phyloP scores from a whole-genome alignment of 2,888 invertebrate species.

The Drosophila mimetica region DNA sequence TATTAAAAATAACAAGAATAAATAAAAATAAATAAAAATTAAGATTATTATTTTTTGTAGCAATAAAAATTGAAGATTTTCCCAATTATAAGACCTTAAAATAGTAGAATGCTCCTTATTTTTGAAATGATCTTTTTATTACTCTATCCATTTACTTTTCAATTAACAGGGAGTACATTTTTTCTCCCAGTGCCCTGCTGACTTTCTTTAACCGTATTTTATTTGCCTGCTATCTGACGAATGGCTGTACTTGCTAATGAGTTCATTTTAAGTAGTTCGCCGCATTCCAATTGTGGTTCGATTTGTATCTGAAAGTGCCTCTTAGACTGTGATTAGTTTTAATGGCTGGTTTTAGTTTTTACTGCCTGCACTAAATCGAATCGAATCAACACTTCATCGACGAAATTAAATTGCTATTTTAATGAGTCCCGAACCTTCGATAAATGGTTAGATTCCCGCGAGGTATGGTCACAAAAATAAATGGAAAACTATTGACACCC shows the following conservation, averaged over 20 bases:
- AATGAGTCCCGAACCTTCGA: conserved; percentile 51
- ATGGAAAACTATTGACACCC: conserved; percentile 69
- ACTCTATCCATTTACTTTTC: too few relatives aligned
- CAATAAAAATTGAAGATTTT: too few relatives aligned
- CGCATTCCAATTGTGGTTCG: conserved; percentile 52
- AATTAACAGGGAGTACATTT: neutral
- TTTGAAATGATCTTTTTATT: too few relatives aligned
- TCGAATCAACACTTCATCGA: conserved; percentile 51
- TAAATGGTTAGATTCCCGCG: conserved; percentile 14
- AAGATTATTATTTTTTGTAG: too few relatives aligned
- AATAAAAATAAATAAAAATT: too few relatives aligned
- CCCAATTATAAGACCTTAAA: too few relatives aligned
- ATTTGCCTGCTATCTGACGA: conserved; percentile 37
- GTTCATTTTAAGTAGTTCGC: conserved; percentile 72
- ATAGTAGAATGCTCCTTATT: too few relatives aligned
- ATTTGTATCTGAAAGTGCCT: conserved; percentile 74
- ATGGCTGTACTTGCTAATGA: conserved; percentile 64
- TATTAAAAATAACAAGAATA: too few relatives aligned
- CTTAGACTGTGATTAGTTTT: conserved; percentile 74
- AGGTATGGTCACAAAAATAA: conserved; percentile 54
- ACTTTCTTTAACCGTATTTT: conserved; percentile 66
- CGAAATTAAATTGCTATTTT: conserved; percentile 72
- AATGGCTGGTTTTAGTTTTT: conserved; percentile 64
- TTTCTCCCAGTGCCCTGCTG: conserved; percentile 39
- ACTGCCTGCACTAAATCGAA: conserved; percentile 57